These are phyloP conservation scores for Metridium senile DNA, from an alignment of 92 coral and sea anemone genomes.

Conservation along the genomic window DNA sequence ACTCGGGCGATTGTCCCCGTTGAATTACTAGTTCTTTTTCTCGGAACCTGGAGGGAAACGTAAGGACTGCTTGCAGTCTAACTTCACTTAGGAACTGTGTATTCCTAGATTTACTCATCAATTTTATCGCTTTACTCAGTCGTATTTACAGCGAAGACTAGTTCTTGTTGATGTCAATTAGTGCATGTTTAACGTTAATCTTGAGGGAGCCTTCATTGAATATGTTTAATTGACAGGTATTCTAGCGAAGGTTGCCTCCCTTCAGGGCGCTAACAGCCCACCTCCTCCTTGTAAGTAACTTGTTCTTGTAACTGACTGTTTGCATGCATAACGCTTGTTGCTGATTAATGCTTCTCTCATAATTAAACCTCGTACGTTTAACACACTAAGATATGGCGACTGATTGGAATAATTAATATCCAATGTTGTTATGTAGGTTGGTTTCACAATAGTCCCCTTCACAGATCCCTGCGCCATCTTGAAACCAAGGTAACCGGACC, in stretches of 20 bases:
- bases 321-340: slow-evolving; percentile 14
- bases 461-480: too few species aligned
- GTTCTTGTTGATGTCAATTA: slow-evolving; percentile 4
- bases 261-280: slow-evolving; percentile 80
- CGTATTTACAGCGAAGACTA: too few species aligned
- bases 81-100: too few species aligned
- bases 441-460: too few species aligned
- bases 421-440: not conserved
- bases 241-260: slow-evolving; percentile 94
- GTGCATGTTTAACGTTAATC: slow-evolving; percentile 34
- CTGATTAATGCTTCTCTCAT: slow-evolving; percentile 2
- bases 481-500: too few species aligned
- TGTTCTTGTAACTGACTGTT: slow-evolving; percentile 7
- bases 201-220: slow-evolving; percentile 36
- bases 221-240: slow-evolving; percentile 62
- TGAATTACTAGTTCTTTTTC: too few species aligned
- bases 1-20: too few species aligned
- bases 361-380: not conserved
- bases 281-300: slow-evolving; percentile 49
- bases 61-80: too few species aligned
- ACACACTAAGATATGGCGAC: not conserved
- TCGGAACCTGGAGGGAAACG: too few species aligned
- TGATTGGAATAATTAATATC: not conserved
- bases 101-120: too few species aligned
- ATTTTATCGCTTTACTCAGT: too few species aligned